These are phyloP conservation scores for Dinothrombium tinctorium DNA, from an alignment of 1,140 invertebrate species.

Conservation along the genomic window DNA sequence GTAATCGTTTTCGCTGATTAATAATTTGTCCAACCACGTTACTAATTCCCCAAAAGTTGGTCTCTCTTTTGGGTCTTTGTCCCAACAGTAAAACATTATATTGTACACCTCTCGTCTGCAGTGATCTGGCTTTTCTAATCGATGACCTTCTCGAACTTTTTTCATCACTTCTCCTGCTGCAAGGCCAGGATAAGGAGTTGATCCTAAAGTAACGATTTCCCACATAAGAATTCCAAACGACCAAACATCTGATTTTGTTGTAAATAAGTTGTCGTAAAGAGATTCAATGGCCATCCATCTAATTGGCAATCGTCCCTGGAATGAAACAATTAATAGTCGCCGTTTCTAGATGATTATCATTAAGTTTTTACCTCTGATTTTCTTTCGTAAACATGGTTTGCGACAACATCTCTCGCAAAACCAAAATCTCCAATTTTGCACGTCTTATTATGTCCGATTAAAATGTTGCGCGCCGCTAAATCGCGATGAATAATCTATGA, in stretches of 20 bases:
- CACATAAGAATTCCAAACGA: conserved; percentile 59
- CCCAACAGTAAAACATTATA: conserved; percentile 83
- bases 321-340: background rate
- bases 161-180: conserved; percentile 52
- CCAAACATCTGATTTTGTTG: conserved; percentile 64
- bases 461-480: conserved; percentile 84
- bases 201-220: conserved; percentile 63
- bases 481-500: conserved; percentile 60
- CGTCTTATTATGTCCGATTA: conserved; percentile 64
- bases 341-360: background rate
- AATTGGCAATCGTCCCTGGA: conserved; percentile 31
- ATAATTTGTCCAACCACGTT: conserved; percentile 42
- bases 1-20: conserved; percentile 70
- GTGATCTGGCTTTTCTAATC: conserved; percentile 81
- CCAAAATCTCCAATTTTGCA: conserved; percentile 94
- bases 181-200: conserved; percentile 47
- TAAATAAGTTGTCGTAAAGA: conserved; percentile 19
- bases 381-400: conserved; percentile 62
- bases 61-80: conserved; percentile 53
- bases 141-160: conserved; percentile 55
- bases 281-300: conserved; percentile 74
- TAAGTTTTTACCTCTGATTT: conserved; percentile 46
- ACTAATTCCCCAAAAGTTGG: conserved; percentile 39
- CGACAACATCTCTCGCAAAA: conserved; percentile 60
- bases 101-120: conserved; percentile 71